These are phyloP conservation scores for Ictidomys tridecemlineatus DNA, from an alignment of 2,113 vertebrate genomes.

Conservation along the genomic window DNA sequence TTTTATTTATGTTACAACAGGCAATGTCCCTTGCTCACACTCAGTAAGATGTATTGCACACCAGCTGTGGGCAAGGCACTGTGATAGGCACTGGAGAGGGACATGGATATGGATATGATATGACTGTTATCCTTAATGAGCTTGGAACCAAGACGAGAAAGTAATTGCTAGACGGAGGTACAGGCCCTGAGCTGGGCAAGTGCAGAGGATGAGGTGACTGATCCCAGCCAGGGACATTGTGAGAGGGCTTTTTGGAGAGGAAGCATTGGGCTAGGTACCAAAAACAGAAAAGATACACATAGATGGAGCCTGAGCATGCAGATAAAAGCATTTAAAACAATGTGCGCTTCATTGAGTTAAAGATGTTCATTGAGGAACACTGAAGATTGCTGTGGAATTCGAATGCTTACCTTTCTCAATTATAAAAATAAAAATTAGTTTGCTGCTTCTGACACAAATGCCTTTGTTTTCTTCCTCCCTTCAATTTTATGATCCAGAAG, in stretches of 20 bases:
- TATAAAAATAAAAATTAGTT: conserved; percentile 25
- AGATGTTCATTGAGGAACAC: background rate
- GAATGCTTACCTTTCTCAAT: background rate
- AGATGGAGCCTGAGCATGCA: background rate
- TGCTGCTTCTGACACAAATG: background rate
- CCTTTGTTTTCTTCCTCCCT: background rate
- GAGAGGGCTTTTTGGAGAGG: background rate
- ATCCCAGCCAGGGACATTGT: background rate
- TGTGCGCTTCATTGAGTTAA: background rate
- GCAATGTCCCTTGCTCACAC: background rate
- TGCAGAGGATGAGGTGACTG: background rate
- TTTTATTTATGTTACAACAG: background rate
- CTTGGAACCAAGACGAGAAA: background rate
- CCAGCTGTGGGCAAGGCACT: background rate
- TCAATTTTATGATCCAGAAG: background rate
- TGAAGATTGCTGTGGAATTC: conserved; percentile 10
- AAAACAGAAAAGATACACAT: background rate
- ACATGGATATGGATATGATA: background rate
- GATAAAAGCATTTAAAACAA: background rate
- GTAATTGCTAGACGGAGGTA: background rate
- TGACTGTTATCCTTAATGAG: background rate
- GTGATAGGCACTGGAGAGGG: conserved; percentile 2
- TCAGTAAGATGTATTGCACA: background rate
- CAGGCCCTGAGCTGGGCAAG: background rate
- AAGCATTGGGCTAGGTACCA: background rate